Base-by-base conservation (phyloP, 1,140 invertebrate species). In the Drosophila teissieri region DNA sequence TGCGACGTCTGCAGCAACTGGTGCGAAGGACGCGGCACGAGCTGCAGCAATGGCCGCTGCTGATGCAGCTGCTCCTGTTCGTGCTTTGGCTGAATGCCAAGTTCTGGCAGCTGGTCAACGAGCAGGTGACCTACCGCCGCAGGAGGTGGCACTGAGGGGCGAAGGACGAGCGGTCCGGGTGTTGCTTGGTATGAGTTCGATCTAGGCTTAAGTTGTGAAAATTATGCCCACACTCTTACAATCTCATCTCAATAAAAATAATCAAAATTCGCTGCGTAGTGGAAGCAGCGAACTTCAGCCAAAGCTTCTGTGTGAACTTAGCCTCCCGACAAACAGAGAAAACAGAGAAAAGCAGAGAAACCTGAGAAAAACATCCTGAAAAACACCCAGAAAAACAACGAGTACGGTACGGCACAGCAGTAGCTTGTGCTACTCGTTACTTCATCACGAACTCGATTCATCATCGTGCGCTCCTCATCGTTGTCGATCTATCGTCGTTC, bases 1-100 rank as follows among this genome's bases (percentile, higher is more conserved):
- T 44, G 19, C 49, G 56, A 12, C 73, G 78, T 2, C 53, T 83
- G 24, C 84, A 77, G 44, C 77, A 90, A 37, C 45, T 92, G 45
- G 85, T 77, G 60, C 74, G 88, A 19, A 73, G 91, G 44, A 91
- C 88, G 1, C 70, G 77, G 10, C 74, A 83, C 68, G 88, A 92
- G 46, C 55, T 92, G 17, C 73, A 81, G 39, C 91, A 92, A 49
- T 89, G 91, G 73, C 91, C 91, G 37, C 72, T 91, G 40, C 78
- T 92, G n/a, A 70, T 91, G 70, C 88, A 91, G 45, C 54, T 92
- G 52, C 55, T 92, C 12, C 56, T 89, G 37, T 68, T 91, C 14
- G 37, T 92, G 31, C 53, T 92, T 8, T 92, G 91, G 91, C 57
- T 92, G 31, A 83, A 91, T 19, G 79, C 54, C 45, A 91, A 86